phyloP scores from a whole-genome alignment of 2,797 vertebrate species.

The Myoxocephalus aenaeus region DNA sequence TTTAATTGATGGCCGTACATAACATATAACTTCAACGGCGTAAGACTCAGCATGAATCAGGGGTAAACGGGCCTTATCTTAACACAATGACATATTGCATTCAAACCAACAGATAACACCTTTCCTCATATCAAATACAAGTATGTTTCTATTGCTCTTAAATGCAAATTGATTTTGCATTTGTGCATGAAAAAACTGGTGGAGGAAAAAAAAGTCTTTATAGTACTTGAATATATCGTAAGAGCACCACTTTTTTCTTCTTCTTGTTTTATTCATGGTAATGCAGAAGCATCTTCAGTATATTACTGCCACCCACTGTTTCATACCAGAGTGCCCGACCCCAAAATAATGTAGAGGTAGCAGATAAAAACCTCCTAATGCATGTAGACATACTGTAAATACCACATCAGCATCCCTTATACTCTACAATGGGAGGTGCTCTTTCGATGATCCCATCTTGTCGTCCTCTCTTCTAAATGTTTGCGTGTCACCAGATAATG shows the following conservation, averaged over 20 bases:
- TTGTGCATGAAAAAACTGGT: neutral
- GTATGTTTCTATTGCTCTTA: neutral
- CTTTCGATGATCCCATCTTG: neutral
- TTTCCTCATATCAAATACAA: neutral
- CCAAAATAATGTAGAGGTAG: neutral
- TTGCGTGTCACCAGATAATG: neutral
- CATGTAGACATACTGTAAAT: slow-evolving; percentile 1
- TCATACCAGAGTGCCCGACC: neutral
- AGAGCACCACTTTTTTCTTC: neutral
- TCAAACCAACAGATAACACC: neutral
- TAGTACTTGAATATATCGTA: neutral
- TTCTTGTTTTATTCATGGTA: neutral
- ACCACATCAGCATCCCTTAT: neutral
- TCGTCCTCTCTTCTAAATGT: neutral
- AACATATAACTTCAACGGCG: neutral
- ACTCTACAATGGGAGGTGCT: neutral
- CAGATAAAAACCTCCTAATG: neutral
- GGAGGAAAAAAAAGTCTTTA: neutral
- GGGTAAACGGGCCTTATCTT: neutral
- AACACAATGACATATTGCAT: neutral
- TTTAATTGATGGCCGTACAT: neutral
- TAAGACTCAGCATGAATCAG: neutral
- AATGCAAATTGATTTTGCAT: neutral
- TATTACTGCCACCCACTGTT: neutral
- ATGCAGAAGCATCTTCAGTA: neutral